These are phyloP conservation scores for Melanerpes aurifrons DNA, from an alignment of 2,113 vertebrate species.

Conservation along the genomic window DNA sequence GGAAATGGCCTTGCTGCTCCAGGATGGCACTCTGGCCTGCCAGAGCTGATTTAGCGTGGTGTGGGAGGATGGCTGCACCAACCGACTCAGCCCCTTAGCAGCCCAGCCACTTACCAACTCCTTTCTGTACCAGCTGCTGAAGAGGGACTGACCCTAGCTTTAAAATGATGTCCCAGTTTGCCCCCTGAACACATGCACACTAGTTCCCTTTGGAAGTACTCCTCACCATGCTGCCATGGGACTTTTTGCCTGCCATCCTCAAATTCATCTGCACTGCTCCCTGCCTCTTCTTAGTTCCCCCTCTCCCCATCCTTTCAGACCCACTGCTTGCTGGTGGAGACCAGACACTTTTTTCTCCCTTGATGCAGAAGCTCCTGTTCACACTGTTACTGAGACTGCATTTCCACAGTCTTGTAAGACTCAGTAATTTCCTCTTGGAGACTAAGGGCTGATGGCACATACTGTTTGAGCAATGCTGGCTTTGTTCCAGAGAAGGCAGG, in stretches of 20 bases:
- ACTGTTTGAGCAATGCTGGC: not conserved
- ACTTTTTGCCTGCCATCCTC: not conserved
- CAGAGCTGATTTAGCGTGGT: rapidly evolving
- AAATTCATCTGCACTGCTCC: not conserved
- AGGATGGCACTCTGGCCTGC: not conserved
- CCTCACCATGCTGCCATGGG: rapidly evolving
- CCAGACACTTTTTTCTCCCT: not conserved
- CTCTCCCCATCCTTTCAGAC: not conserved
- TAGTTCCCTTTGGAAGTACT: not conserved
- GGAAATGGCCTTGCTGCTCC: not conserved
- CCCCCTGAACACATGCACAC: rapidly evolving
- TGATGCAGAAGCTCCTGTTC: not conserved
- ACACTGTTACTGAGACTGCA: rapidly evolving
- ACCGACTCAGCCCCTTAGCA: not conserved
- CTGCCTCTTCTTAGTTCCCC: not conserved
- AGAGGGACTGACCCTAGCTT: not conserved
- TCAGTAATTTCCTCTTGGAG: not conserved
- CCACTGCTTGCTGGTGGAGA: not conserved
- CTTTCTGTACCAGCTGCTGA: not conserved
- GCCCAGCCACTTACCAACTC: not conserved
- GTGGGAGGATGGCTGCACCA: rapidly evolving
- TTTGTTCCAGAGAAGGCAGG: not conserved
- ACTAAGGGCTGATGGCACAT: not conserved
- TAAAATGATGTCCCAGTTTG: not conserved
- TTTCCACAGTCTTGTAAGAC: not conserved